A percentile compares a stretch with the other conserved stretches of the same genome.
Conservation (phyloP, 2,113 vertebrate species). For the Columba janthina region DNA sequence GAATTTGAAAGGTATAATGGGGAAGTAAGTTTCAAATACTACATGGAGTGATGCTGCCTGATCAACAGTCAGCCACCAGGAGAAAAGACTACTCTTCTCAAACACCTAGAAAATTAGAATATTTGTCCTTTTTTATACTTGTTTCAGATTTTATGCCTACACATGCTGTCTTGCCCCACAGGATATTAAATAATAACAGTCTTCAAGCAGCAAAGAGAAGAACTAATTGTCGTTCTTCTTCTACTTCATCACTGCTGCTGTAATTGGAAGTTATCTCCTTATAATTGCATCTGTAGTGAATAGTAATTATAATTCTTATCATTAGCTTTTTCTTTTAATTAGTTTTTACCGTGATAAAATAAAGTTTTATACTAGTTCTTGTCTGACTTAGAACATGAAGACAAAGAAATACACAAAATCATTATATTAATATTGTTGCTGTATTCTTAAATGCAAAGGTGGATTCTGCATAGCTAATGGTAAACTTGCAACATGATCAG, state of each 20-base stretch:
- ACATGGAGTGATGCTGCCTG: neutral
- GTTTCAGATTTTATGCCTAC: conserved; percentile 4
- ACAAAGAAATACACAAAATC: conserved; percentile 8
- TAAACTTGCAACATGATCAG: neutral
- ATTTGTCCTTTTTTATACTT: conserved; percentile 16
- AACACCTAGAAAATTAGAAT: conserved; percentile 13
- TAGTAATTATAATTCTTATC: conserved; percentile 75
- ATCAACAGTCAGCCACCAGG: neutral
- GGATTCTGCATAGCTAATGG: neutral
- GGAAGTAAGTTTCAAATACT: neutral
- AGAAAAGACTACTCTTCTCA: neutral
- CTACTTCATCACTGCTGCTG: conserved; percentile 38
- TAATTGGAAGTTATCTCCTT: conserved; percentile 73
- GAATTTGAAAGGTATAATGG: neutral
- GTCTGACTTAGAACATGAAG: conserved; percentile 13
- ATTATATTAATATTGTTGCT: neutral
- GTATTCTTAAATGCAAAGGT: neutral
- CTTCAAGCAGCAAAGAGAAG: conserved; percentile 40
- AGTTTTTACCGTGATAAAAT: conserved; percentile 48
- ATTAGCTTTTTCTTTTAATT: conserved; percentile 68
- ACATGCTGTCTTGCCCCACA: conserved; percentile 41
- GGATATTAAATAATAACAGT: conserved; percentile 64
- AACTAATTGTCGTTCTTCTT: conserved; percentile 65
- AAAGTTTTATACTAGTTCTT: conserved; percentile 34
- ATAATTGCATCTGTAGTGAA: conserved; percentile 73